A percentile compares a stretch with the other conserved stretches of the same genome.
phyloP scores from a whole-genome alignment of 64 coral and sea anemone genomes.

The Astreopora myriophthalma region DNA sequence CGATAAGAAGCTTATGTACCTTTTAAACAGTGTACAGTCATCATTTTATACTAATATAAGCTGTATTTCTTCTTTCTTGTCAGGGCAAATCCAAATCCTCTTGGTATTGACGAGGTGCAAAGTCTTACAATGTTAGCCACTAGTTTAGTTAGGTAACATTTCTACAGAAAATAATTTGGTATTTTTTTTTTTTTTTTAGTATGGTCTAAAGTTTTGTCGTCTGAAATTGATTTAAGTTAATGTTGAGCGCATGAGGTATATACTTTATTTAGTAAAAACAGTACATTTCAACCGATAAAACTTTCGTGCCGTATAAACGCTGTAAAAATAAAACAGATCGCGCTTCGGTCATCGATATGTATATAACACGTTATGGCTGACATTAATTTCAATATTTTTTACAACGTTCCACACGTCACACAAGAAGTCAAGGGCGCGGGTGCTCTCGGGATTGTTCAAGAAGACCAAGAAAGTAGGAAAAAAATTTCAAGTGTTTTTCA shows the following conservation, averaged over 20 bases:
- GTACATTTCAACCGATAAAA: background rate
- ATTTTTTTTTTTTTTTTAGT: too few relatives aligned
- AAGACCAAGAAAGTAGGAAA: background rate
- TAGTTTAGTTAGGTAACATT: background rate
- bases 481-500: too few relatives aligned
- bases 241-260: background rate
- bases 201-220: background rate
- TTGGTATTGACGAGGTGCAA: constrained; percentile 3
- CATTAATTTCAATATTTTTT: background rate
- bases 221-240: background rate
- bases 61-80: background rate
- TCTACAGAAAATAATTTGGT: background rate
- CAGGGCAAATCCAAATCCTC: constrained; percentile 24
- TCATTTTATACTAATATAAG: too few relatives aligned
- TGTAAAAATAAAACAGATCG: background rate
- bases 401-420: background rate
- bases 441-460: background rate
- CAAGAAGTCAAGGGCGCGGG: background rate
- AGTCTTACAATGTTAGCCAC: background rate
- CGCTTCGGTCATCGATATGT: background rate
- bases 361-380: background rate
- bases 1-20: too few relatives aligned
- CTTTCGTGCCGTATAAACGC: background rate
- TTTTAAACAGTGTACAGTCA: too few relatives aligned
- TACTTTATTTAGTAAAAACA: background rate